Base-by-base conservation (phyloP, 2,113 vertebrate genomes). In the Ascaphus truei region DNA sequence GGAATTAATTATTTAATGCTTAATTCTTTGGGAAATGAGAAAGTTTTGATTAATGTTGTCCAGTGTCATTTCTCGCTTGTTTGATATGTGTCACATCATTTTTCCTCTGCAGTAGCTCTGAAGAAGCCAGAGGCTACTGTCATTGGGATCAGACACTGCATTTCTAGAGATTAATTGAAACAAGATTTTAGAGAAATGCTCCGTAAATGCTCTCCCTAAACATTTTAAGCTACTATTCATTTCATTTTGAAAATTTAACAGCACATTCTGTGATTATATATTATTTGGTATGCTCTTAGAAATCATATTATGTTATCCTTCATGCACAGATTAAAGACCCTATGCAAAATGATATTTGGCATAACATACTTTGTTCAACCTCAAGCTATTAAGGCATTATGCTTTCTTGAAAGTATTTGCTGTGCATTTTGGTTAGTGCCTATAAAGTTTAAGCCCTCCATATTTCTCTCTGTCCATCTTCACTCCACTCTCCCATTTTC, bases 1-100 rank as follows among this genome's bases (percentile, higher is more conserved):
- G 85, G 88, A 93, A 97, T 98, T 93, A 97, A 99, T 99, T 96
- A 99, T 98, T 99, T 95, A 98, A 94, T 98, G 93, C 91, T 95
- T 93, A 93, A 98, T 98, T 98, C 92, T 96, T 96, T 73, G 81
- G 93, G 93, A 98, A 96, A 97, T 95, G 89, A 93, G 91, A 91
- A 95, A 90, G 93, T 96, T 98, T 95, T 96, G 95, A 98, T 98
- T 93, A 98, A 98, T 95, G 92, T 90, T 94, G 93, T 94, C 93
- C 86, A 80, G 90, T 86, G 89, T 92, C 90, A 92, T 90, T 92
- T 86, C 86, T 91, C 75, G 84, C 89, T 94, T 96, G 93, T 96
- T 95, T 96, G 94, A 97, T 93, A 86, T 90, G 93, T 95, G 93
- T 98, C 94, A 94, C 91, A 93, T 89, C 90, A 92, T 91, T 95